These are phyloP conservation scores for Aramus guarauna DNA, from an alignment of 2,113 vertebrate species.

Conservation along the genomic window DNA sequence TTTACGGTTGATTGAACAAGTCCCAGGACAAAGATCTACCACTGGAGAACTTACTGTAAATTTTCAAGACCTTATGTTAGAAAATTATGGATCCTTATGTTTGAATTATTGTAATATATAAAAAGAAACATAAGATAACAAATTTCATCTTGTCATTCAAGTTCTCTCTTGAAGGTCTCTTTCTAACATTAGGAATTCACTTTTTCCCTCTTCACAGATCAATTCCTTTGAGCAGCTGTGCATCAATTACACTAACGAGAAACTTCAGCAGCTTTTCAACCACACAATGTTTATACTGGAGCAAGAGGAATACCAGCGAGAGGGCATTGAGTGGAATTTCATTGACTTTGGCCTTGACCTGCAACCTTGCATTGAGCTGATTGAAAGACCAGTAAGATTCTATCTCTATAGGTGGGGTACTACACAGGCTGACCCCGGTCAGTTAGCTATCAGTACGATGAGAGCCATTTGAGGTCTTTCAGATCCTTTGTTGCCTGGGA, in stretches of 20 bases:
- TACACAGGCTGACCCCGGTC: neutral
- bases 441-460: neutral
- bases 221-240: slow-evolving; percentile 98
- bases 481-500: neutral
- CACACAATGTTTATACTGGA: slow-evolving; percentile 98
- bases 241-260: slow-evolving; percentile 98
- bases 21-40: neutral
- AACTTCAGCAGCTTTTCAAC: slow-evolving; percentile 98
- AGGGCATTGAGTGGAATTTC: slow-evolving; percentile 96
- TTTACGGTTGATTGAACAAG: neutral
- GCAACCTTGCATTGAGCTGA: slow-evolving; percentile 96
- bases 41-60: neutral
- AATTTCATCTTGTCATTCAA: neutral
- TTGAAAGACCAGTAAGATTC: slow-evolving; percentile 85
- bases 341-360: slow-evolving; percentile 96
- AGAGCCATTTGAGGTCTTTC: neutral
- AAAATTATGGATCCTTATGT: neutral
- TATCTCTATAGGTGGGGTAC: neutral
- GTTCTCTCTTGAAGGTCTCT: neutral
- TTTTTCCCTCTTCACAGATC: slow-evolving; percentile 70
- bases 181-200: neutral
- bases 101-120: neutral
- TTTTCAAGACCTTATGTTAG: neutral
- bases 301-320: slow-evolving; percentile 95
- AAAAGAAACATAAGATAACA: neutral